These are phyloP conservation scores for Monarcha castaneiventris DNA, from an alignment of 2,113 vertebrate genomes.

Conservation along the genomic window DNA sequence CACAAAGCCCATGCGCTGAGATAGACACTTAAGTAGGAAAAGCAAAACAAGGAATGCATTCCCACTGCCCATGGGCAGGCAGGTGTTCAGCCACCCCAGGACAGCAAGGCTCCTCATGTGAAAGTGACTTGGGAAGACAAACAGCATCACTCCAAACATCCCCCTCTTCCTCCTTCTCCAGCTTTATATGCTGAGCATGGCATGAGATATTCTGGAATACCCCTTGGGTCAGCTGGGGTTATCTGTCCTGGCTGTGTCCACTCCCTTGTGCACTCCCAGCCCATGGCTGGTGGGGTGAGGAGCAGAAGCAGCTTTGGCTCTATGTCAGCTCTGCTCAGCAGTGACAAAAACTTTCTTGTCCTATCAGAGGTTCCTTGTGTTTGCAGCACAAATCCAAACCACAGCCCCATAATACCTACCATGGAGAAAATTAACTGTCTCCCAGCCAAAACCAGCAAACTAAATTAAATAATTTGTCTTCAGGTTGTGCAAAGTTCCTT, in stretches of 20 bases:
- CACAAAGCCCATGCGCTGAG: not conserved
- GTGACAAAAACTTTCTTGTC: not conserved
- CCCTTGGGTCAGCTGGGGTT: not conserved
- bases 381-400: not conserved
- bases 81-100: too few species aligned
- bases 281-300: not conserved
- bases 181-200: too few species aligned
- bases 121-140: not conserved
- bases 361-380: not conserved
- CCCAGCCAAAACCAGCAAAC: not conserved
- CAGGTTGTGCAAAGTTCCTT: not conserved
- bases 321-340: not conserved
- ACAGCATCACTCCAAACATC: not conserved
- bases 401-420: not conserved
- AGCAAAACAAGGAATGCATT: not conserved
- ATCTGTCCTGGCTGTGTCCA: not conserved
- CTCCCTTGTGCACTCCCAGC: not conserved
- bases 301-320: not conserved
- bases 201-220: not conserved
- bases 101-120: rapidly evolving
- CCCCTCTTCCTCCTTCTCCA: not conserved
- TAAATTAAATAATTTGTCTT: not conserved
- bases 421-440: not conserved
- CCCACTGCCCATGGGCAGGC: not conserved
- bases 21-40: too few species aligned